Evolutionary conservation across 1,140 invertebrate species (phyloP), one percentile per base, ranked within the genome.

Genomic region (Pseudomyrmex cubaensis): DNA sequence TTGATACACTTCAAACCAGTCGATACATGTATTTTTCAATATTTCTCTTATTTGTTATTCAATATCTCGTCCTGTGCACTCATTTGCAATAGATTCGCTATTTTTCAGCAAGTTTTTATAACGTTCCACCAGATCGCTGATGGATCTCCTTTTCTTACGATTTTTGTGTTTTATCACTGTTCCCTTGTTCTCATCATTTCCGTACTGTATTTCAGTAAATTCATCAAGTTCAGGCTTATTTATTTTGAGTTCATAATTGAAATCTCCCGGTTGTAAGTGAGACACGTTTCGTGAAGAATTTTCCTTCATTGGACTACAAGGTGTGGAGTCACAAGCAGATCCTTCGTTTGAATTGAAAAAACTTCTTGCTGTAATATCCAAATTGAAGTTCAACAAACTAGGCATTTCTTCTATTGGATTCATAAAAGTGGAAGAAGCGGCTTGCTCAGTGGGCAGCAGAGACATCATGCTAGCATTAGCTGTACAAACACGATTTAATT

Each of bases 41-140:
- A 52, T 17, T 12, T 67, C 15, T 48, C 10, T 17, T 4, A 17
- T 52, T 25, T 0, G 0, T 67, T 75, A 75, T 83, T 82, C 46
- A 48, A 73, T 25, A 25, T 75, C 52, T 7, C 57, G 15, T 35
- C 59, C 48, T 82, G 10, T 4, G 9, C 1, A 69, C 1, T 85
- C 9, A 63, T 25, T 46, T 64, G 72, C 35, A 35, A 25, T 46
- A 73, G 64, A 80, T 61, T 74, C 5, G n/a, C 48, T 72, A 0
- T 0, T 4, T 82, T 90, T 84, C 12, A 92, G 44, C 52, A 93
- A 4, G 75, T 89, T 91, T 64, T 90, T 92, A 62, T 92, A 93
- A 66, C 92, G 90, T 69, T 92, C 91, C 0, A 93, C 90, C 80
- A 93, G 89, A 83, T 93, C 92, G 2, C 91, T 84, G n/a, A 93